These are phyloP conservation scores for Stenotaenia linearis DNA, from an alignment of 2,888 invertebrate genomes.

Conservation along the genomic window DNA sequence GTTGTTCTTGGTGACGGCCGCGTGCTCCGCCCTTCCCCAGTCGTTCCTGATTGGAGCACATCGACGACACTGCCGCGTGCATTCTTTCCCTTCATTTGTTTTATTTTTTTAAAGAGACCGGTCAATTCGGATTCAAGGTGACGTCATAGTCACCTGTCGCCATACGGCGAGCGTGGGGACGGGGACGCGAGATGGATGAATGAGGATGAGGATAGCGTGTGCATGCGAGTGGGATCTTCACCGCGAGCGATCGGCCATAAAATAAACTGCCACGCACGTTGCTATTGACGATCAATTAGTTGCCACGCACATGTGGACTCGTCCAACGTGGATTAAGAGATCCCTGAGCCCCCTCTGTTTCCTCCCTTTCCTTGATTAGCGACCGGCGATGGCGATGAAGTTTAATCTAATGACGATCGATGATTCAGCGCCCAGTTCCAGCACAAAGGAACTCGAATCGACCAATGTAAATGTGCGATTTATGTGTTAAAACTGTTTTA, in stretches of 20 bases:
- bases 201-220: not conserved
- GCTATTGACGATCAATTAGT: conserved; percentile 24
- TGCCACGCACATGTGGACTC: not conserved
- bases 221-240: not conserved
- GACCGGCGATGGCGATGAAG: not conserved
- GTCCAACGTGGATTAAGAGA: not conserved
- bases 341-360: not conserved
- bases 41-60: not conserved
- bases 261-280: not conserved
- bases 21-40: not conserved
- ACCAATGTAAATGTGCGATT: not conserved
- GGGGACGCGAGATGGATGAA: not conserved
- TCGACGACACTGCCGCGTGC: not conserved
- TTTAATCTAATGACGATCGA: conserved; percentile 27
- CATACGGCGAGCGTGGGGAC: not conserved
- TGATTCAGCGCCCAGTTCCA: not conserved
- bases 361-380: not conserved
- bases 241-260: conserved; percentile 8
- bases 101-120: too few species aligned
- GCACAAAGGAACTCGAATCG: not conserved
- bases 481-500: not conserved
- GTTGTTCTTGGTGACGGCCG: not conserved
- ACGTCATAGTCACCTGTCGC: conserved; percentile 11
- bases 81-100: not conserved
- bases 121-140: not conserved